phyloP scores from a whole-genome alignment of 2,113 vertebrate species.

The Garra rufa region DNA sequence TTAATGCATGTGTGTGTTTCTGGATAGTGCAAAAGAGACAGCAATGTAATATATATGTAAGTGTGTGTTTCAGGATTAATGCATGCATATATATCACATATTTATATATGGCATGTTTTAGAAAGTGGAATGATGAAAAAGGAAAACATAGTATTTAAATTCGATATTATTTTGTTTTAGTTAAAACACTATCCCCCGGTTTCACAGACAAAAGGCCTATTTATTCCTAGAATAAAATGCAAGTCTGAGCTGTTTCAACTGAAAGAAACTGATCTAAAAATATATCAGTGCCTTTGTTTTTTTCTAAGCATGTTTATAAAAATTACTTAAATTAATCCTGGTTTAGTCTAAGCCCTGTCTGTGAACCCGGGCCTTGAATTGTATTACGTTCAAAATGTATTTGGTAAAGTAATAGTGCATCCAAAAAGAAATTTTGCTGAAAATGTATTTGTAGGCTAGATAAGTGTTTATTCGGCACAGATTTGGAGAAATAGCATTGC shows the following conservation, averaged over 20 bases:
- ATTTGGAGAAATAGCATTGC: not conserved
- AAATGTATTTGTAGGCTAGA: no score
- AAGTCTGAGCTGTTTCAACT: no score
- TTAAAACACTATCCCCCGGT: not conserved
- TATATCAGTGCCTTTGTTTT: no score
- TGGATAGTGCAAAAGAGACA: conserved; percentile 20
- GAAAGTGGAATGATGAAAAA: not conserved
- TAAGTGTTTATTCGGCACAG: not conserved
- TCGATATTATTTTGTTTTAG: not conserved
- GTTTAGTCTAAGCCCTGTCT: no score
- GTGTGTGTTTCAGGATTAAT: conserved; percentile 51
- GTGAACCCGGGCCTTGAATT: no score
- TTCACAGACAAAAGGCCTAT: no score
- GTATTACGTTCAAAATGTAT: not conserved
- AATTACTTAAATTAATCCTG: no score
- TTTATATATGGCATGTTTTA: no score
- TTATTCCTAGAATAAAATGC: no score
- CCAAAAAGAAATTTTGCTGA: not conserved
- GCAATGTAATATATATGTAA: conserved; percentile 42
- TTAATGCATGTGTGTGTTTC: conserved; percentile 43
- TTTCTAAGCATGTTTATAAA: no score
- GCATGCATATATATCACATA: not conserved
- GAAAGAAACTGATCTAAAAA: no score
- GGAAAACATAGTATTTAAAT: not conserved
- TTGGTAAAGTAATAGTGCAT: not conserved